phyloP scores from a whole-genome alignment of 2,888 invertebrate genomes.

The Heliconius ethilla region DNA sequence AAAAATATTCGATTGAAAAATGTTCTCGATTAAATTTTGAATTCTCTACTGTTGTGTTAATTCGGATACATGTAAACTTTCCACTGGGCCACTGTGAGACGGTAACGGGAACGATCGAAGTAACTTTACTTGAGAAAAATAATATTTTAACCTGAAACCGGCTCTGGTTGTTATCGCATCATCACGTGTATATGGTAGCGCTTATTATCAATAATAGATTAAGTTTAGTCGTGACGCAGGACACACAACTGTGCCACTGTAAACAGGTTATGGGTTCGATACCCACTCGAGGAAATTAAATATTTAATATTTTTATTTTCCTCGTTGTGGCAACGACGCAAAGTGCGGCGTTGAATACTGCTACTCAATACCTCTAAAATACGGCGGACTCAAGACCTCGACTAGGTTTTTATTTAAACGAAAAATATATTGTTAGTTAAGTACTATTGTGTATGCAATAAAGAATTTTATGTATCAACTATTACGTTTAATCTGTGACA shows the following conservation, averaged over 20 bases:
- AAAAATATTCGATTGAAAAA: too few relatives aligned
- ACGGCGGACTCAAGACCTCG: background rate
- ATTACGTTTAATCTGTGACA: too few relatives aligned
- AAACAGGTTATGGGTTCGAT: background rate
- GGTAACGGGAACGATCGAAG: background rate
- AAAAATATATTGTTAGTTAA: too few relatives aligned
- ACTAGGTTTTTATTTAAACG: too few relatives aligned
- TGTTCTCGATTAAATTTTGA: too few relatives aligned
- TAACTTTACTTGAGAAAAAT: background rate
- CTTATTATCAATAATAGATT: background rate
- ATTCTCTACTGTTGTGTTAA: too few relatives aligned
- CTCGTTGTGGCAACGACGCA: background rate
- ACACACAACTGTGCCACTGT: background rate
- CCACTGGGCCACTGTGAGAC: too few relatives aligned
- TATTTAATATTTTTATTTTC: background rate
- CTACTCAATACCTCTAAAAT: too few relatives aligned
- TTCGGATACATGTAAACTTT: too few relatives aligned
- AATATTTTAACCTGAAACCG: conserved; percentile 2
- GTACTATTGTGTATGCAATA: too few relatives aligned
- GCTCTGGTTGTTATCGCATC: conserved; percentile 2
- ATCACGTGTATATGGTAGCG: background rate
- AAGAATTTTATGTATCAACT: too few relatives aligned
- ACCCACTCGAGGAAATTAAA: background rate
- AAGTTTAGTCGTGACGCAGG: background rate
- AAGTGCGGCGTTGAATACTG: background rate